Percentiles rank a stretch among this genome's conserved stretches.
Evolutionary conservation across 1,140 invertebrate species (phyloP).

Genomic region (Hyphantria cunea): DNA sequence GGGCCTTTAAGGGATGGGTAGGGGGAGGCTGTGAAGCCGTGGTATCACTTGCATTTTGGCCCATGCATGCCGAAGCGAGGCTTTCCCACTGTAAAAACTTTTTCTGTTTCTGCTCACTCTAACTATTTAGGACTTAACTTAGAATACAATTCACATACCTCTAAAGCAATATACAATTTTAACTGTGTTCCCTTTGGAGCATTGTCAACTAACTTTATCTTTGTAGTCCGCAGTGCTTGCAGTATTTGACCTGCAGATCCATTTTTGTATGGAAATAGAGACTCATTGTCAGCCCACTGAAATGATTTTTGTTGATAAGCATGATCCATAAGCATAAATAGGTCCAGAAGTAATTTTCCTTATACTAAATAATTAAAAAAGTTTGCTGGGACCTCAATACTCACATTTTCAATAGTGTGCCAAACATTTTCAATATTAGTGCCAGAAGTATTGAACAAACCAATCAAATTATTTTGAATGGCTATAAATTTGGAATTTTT

Average conservation of each 20-base stretch:
- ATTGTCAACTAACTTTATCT: conserved; percentile 89
- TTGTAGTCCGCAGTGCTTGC: conserved; percentile 85
- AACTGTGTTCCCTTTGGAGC: conserved; percentile 93
- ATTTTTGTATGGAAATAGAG: conserved; percentile 85
- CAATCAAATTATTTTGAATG: conserved; percentile 54
- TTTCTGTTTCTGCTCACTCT: no score
- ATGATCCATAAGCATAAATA: not conserved
- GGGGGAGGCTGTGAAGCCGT: no score
- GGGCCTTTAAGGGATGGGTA: no score
- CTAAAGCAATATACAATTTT: conserved; percentile 90
- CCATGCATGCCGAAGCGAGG: no score
- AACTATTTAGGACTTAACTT: no score
- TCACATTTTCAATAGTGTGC: conserved; percentile 57
- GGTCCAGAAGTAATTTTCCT: no score
- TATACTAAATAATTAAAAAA: no score
- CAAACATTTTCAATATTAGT: conserved; percentile 48
- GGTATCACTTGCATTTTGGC: no score
- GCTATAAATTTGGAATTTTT: conserved; percentile 57
- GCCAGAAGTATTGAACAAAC: conserved; percentile 56
- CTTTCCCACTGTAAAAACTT: no score
- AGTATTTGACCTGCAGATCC: conserved; percentile 87
- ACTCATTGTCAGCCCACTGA: conserved; percentile 87
- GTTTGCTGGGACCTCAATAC: conserved; percentile 19
- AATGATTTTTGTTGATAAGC: conserved; percentile 33
- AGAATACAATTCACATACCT: no score